Base-by-base conservation (phyloP, 2,797 vertebrate species). In the Anas bernieri region DNA sequence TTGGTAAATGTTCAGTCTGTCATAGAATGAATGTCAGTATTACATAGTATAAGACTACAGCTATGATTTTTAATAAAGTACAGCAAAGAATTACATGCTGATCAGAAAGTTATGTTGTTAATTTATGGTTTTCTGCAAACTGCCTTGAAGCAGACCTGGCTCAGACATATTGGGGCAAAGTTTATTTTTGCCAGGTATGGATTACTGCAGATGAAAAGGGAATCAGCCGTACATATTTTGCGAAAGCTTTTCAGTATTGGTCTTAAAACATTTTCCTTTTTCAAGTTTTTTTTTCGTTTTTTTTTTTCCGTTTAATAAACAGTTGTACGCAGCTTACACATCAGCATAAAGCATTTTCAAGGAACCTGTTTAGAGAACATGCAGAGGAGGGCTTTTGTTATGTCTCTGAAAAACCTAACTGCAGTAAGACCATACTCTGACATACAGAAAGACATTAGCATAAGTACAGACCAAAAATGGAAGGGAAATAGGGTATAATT, bases 171-270 rank as follows among this genome's bases (percentile, higher is more conserved):
- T 4, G 22, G 82, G 63, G 76, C 8, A 6, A 92, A 28, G 48
- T 70, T 77, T 80, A 76, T 78, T 79, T 68, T 59, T 93, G 58
- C 20, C 63, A 92, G 72, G 55, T 72, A 83, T 1, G 2, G 56
- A 86, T 74, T 82, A 80, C 11, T 91, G 46, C 46, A 88, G 84
- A 87, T 18, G 31, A 86, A 93, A 95, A 75, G 30, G 7, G 25
- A 74, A 90, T 48, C 30, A 62, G 21, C 25, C 35, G 43, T 48
- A 76, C 3, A 4, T 43, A 46, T 55, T 86, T 67, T n/a, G 35
- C 26, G n/a, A 61, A 83, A 76, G 6, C 25, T 17, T 76, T 69
- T 55, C 48, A 39, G 6, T 66, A 83, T 15, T 67, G 6, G 7
- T 9, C 21, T 86, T 70, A 67, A 78, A 90, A 80, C 7, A 26